Evolutionary conservation across 2,113 vertebrate genomes (phyloP).

Genomic region (Syngnathus floridae): DNA sequence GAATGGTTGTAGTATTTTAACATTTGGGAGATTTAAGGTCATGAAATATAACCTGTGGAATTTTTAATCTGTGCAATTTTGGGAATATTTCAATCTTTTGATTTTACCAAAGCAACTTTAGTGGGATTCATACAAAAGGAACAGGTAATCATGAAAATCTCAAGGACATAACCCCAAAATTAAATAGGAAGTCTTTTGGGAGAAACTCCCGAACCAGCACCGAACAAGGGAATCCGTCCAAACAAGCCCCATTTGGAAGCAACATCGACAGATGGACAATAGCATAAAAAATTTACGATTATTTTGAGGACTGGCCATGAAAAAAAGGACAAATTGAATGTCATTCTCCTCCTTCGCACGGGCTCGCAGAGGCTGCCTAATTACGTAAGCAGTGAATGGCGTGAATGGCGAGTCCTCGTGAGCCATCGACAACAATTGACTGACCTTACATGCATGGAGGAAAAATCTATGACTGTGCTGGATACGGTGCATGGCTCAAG

Average conservation of each 20-base stretch:
- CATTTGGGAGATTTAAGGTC: not conserved
- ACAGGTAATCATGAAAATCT: conserved; percentile 22
- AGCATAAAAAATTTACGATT: not conserved
- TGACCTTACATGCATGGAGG: conserved; percentile 31
- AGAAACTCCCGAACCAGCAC: not conserved
- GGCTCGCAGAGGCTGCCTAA: not conserved
- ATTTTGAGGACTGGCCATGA: not conserved
- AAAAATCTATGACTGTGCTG: conserved; percentile 35
- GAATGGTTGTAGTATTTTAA: not conserved
- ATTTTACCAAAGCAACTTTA: not conserved
- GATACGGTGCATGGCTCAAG: conserved; percentile 3
- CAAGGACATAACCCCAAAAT: not conserved
- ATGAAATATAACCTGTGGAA: not conserved
- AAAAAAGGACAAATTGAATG: not conserved
- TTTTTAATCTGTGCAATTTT: not conserved
- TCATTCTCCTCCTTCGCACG: not conserved
- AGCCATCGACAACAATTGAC: conserved; percentile 32
- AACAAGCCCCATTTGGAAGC: not conserved
- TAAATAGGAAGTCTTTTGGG: not conserved
- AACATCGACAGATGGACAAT: not conserved
- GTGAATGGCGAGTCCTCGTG: not conserved
- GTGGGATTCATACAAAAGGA: not conserved
- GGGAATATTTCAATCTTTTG: not conserved
- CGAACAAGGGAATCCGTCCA: not conserved
- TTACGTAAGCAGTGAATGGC: not conserved